Percentiles rank a stretch among this genome's conserved stretches.
phyloP scores from a whole-genome alignment of 1,140 invertebrate species.

The Neodiprion virginianus region DNA sequence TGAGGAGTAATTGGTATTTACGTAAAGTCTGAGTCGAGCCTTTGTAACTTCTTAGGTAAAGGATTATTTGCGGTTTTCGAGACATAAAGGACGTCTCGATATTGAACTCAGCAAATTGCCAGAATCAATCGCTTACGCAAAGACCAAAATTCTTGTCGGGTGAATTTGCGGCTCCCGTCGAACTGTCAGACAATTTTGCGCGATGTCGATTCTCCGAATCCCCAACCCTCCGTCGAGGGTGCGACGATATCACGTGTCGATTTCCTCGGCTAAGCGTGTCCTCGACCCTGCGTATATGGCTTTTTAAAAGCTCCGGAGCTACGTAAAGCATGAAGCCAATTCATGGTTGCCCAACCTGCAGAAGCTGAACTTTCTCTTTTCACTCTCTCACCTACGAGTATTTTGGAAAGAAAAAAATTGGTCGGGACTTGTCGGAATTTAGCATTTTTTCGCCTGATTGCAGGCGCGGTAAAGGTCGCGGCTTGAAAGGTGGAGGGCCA shows the following conservation, averaged over 20 bases:
- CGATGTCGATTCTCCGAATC: neutral
- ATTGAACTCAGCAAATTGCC: too few relatives aligned
- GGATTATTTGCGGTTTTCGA: too few relatives aligned
- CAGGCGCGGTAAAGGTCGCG: constrained; percentile 56
- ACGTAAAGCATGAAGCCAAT: neutral
- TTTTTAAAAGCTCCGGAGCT: neutral
- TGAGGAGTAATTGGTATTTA: too few relatives aligned
- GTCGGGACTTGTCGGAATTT: too few relatives aligned
- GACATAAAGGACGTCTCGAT: too few relatives aligned
- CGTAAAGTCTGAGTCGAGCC: too few relatives aligned
- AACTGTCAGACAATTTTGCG: too few relatives aligned
- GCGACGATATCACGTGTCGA: neutral
- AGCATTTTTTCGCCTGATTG: constrained; percentile 16
- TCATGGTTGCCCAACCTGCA: neutral
- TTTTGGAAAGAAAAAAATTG: neutral
- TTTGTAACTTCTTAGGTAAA: too few relatives aligned
- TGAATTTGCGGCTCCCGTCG: too few relatives aligned
- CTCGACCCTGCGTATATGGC: neutral
- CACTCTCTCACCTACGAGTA: too few relatives aligned
- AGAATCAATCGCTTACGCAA: too few relatives aligned
- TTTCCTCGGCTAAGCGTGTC: neutral
- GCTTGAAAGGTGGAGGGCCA: constrained; percentile 62
- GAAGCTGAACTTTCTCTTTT: neutral
- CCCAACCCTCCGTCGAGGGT: neutral
- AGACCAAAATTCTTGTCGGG: too few relatives aligned